Conservation (phyloP, 2,888 invertebrate genomes). For the Blera fallax region DNA sequence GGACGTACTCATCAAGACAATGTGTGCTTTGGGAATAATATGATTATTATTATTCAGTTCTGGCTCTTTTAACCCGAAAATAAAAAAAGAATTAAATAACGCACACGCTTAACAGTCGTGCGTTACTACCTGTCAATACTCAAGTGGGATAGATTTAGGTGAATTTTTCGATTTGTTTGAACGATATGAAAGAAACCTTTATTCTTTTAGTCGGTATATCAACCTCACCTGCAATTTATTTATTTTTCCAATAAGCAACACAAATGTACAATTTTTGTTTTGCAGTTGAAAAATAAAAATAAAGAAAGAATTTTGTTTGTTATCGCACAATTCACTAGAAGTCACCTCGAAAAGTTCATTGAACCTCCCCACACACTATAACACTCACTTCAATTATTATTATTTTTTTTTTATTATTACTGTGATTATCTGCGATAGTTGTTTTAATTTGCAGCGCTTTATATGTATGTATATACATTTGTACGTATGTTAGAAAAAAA, state of each 20-base stretch:
- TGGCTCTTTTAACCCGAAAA: background rate
- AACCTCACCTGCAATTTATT: conserved; percentile 34
- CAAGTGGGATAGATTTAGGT: conserved; percentile 5
- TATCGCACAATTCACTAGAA: conserved; percentile 69
- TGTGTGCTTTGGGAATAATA: background rate
- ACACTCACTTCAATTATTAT: conserved; percentile 69
- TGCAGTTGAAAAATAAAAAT: background rate
- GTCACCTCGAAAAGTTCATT: conserved; percentile 69
- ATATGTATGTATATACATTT: background rate
- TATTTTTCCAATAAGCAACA: conserved; percentile 10
- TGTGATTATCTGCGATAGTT: conserved; percentile 70
- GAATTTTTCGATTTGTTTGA: background rate
- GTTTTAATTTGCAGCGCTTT: conserved; percentile 66
- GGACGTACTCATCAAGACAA: background rate
- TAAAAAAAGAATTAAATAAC: background rate
- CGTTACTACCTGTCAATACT: conserved; percentile 27
- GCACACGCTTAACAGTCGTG: background rate
- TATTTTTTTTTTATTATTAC: conserved; percentile 56
- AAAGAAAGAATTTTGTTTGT: conserved; percentile 28
- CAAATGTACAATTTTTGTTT: background rate
- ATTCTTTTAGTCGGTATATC: background rate
- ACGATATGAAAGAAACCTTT: conserved; percentile 14
- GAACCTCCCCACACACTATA: conserved; percentile 52
- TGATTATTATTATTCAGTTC: conserved; percentile 28
- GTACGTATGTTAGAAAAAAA: too few species aligned